These are phyloP conservation scores for Otocyon megalotis DNA, from an alignment of 2,113 vertebrate species.

Conservation along the genomic window DNA sequence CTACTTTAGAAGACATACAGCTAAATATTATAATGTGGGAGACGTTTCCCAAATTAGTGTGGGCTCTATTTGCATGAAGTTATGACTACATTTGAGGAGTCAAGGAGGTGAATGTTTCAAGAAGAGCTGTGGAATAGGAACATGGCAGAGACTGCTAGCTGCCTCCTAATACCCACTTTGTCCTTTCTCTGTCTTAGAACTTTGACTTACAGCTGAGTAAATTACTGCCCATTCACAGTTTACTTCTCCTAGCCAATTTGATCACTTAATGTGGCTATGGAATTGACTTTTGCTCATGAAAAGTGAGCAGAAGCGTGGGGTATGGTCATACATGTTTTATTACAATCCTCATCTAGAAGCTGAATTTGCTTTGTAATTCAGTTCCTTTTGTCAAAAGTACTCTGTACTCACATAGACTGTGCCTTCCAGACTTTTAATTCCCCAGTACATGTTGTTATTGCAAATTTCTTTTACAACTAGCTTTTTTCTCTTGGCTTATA, in stretches of 20 bases:
- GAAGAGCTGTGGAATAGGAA: not conserved
- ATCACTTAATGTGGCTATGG: not conserved
- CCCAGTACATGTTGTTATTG: not conserved
- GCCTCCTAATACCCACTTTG: not conserved
- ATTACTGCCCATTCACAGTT: not conserved
- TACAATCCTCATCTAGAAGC: not conserved
- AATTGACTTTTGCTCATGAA: not conserved
- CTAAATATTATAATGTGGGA: not conserved
- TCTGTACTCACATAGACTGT: not conserved
- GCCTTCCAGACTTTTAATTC: not conserved
- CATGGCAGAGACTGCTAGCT: not conserved
- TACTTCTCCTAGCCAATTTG: not conserved
- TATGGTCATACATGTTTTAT: not conserved
- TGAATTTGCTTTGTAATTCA: conserved; percentile 11
- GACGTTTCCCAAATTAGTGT: not conserved
- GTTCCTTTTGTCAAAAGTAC: not conserved
- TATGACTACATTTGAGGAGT: not conserved
- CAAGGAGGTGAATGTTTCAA: not conserved
- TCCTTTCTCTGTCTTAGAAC: not conserved
- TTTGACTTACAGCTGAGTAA: not conserved
- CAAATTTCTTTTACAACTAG: not conserved
- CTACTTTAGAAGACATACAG: not conserved
- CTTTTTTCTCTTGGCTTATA: not conserved
- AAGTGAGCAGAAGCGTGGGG: not conserved
- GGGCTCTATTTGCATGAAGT: not conserved